These are phyloP conservation scores for Hetaerina titia DNA, from an alignment of 2,888 invertebrate species.

Conservation along the genomic window DNA sequence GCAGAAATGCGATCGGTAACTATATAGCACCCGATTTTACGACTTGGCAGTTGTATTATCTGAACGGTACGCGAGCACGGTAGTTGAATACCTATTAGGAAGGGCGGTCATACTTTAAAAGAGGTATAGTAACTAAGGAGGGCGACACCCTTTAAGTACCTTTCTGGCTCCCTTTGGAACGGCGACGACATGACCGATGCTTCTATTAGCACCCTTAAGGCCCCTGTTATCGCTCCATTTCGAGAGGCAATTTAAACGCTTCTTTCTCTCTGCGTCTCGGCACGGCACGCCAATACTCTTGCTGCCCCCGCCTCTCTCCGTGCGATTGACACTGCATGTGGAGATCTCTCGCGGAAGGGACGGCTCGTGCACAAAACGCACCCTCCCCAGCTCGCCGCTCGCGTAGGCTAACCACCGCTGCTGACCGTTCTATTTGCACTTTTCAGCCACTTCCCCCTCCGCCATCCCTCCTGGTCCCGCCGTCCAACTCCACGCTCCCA, in stretches of 20 bases:
- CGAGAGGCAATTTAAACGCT: constrained; percentile 62
- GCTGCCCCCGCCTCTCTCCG: not conserved
- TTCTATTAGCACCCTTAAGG: constrained; percentile 59
- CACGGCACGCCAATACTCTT: constrained; percentile 1
- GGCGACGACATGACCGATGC: constrained; percentile 53
- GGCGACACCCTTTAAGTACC: constrained; percentile 23
- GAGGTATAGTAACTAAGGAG: not conserved
- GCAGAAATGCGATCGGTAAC: not conserved
- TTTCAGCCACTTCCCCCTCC: not conserved
- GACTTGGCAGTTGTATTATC: not conserved
- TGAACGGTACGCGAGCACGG: constrained; percentile 15
- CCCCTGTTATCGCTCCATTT: constrained; percentile 62
- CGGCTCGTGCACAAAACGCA: not conserved
- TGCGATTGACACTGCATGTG: constrained; percentile 52
- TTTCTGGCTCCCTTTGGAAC: not conserved
- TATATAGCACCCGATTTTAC: constrained; percentile 22
- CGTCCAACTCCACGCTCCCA: not conserved
- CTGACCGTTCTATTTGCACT: constrained; percentile 64
- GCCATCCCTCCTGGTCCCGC: not conserved
- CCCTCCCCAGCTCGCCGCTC: not conserved
- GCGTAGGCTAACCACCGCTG: constrained; percentile 45
- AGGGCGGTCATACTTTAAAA: not conserved
- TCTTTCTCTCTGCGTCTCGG: not conserved
- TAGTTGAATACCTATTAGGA: constrained; percentile 22
- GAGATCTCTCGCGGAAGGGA: constrained; percentile 32